phyloP scores from a whole-genome alignment of 2,113 vertebrate genomes.

The Ptyas mucosa region DNA sequence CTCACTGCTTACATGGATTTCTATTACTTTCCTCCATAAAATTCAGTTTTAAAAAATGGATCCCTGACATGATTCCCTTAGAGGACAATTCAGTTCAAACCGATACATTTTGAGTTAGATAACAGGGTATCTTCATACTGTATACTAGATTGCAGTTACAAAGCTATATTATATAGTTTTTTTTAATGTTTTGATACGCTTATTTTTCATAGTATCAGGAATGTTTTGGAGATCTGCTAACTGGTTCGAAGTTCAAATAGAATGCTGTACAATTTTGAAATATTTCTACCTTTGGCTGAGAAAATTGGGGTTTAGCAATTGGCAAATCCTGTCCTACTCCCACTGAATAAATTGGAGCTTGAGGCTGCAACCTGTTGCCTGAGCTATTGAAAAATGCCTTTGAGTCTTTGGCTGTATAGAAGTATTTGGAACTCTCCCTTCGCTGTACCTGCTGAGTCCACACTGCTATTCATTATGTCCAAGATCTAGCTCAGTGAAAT shows the following conservation, averaged over 20 bases:
- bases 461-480: slow-evolving; percentile 15
- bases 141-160: background rate
- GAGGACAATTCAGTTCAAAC: slow-evolving; percentile 3
- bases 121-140: slow-evolving; percentile 15
- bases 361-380: slow-evolving; percentile 46
- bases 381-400: background rate
- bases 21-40: background rate
- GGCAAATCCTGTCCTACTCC: slow-evolving; percentile 8
- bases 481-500: background rate
- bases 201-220: slow-evolving; percentile 31
- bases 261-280: background rate
- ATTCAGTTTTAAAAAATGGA: background rate
- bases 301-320: slow-evolving; percentile 30
- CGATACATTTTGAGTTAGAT: slow-evolving; percentile 5
- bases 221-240: slow-evolving; percentile 31
- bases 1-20: background rate
- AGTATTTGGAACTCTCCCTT: slow-evolving; percentile 11
- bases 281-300: slow-evolving; percentile 24
- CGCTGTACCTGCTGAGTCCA: background rate
- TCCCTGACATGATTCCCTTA: background rate
- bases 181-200: slow-evolving; percentile 9
- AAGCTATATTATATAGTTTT: slow-evolving; percentile 16
- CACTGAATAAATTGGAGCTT: slow-evolving; percentile 49
- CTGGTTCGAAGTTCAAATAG: slow-evolving; percentile 8
- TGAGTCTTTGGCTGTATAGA: slow-evolving; percentile 10